A percentile compares a stretch with the other conserved stretches of the same genome.
Evolutionary conservation across 2,797 vertebrate genomes (phyloP).

Genomic region (Acanthurus tractus): DNA sequence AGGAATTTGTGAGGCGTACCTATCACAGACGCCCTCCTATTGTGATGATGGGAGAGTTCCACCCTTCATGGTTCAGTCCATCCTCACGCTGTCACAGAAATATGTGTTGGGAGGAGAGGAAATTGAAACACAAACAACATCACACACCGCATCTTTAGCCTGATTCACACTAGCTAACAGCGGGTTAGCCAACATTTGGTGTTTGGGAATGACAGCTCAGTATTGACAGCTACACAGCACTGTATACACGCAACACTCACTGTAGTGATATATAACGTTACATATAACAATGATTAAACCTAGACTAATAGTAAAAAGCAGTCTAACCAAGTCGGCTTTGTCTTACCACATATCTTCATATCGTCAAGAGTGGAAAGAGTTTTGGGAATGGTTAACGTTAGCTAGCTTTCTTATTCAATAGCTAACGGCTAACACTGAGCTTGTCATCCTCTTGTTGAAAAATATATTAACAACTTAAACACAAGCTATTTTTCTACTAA

Average conservation of each 20-base stretch:
- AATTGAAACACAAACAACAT: constrained; percentile 43
- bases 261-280: neutral
- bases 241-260: neutral
- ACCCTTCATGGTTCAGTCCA: constrained; percentile 72
- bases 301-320: neutral
- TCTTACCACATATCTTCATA: neutral
- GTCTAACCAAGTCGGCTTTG: neutral
- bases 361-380: neutral
- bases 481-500: neutral
- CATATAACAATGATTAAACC: neutral
- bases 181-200: constrained; percentile 31
- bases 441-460: constrained; percentile 34
- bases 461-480: neutral
- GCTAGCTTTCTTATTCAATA: constrained; percentile 29
- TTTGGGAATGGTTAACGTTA: neutral
- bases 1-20: constrained; percentile 48
- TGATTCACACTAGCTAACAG: constrained; percentile 41
- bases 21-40: constrained; percentile 59
- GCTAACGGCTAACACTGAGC: constrained; percentile 60
- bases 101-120: constrained; percentile 31
- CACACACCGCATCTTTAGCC: constrained; percentile 11
- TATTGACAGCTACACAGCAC: constrained; percentile 35
- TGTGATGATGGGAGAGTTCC: constrained; percentile 54
- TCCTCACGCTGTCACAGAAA: constrained; percentile 60
- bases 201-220: constrained; percentile 54